Percentiles rank a stretch among this genome's conserved stretches.
phyloP scores from a whole-genome alignment of 2,113 vertebrate species.

The Larimichthys crocea region DNA sequence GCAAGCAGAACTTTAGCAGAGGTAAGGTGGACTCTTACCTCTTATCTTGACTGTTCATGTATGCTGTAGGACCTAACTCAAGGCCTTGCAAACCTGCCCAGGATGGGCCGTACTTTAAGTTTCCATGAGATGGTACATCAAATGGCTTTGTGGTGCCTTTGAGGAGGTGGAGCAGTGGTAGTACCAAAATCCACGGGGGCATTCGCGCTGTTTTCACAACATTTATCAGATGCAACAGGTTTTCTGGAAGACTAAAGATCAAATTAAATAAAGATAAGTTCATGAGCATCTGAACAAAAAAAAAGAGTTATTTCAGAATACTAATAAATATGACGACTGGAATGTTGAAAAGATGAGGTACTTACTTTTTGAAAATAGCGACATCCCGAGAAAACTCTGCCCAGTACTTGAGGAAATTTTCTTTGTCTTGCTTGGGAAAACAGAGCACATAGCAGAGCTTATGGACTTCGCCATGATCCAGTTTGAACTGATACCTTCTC shows the following conservation, averaged over 20 bases:
- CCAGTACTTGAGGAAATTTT: conserved; percentile 74
- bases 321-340: accelerated
- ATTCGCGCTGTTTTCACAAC: not conserved
- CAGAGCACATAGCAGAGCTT: conserved; percentile 63
- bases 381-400: conserved; percentile 61
- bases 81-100: conserved; percentile 87
- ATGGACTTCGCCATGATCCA: conserved; percentile 20
- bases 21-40: conserved; percentile 51
- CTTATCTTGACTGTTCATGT: conserved; percentile 14
- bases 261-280: not conserved
- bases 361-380: conserved; percentile 67
- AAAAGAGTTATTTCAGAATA: not conserved
- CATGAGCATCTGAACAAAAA: not conserved
- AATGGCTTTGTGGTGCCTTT: conserved; percentile 70
- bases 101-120: not conserved
- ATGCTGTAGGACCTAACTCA: accelerated
- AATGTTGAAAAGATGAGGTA: not conserved
- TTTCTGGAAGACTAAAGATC: conserved; percentile 63
- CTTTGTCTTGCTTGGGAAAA: conserved; percentile 65
- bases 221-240: conserved; percentile 47
- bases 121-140: conserved; percentile 19
- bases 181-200: conserved; percentile 74
- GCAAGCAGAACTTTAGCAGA: not conserved
- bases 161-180: conserved; percentile 83
- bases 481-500: conserved; percentile 1